Evolutionary conservation across 2,113 vertebrate genomes (phyloP).

Genomic region (Elephas maximus): DNA sequence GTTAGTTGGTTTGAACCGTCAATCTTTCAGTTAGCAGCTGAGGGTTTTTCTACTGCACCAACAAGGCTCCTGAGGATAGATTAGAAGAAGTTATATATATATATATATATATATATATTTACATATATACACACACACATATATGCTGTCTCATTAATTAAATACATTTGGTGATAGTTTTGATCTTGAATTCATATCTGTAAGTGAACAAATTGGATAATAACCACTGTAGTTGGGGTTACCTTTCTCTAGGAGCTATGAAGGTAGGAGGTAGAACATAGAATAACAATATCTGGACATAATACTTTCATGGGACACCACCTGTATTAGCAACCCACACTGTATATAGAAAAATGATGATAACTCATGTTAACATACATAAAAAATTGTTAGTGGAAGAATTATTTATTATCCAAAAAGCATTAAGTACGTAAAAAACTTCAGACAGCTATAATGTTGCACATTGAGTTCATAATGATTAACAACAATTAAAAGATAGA

Average conservation of each 20-base stretch:
- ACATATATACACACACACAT: no score
- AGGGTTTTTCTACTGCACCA: no score
- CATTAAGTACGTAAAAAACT: not conserved
- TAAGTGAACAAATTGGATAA: not conserved
- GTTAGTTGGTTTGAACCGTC: no score
- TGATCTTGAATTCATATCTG: not conserved
- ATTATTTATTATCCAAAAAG: not conserved
- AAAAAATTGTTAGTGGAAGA: not conserved
- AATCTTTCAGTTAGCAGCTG: no score
- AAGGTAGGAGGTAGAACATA: not conserved
- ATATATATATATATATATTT: no score
- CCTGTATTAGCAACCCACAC: not conserved
- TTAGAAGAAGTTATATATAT: no score
- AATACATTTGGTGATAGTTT: not conserved
- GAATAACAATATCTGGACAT: not conserved
- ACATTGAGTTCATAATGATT: not conserved
- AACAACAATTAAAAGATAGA: not conserved
- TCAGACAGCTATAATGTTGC: not conserved
- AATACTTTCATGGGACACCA: not conserved
- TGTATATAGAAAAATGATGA: not conserved
- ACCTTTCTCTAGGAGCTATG: not conserved
- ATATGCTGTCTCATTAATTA: not conserved
- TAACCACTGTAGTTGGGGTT: not conserved
- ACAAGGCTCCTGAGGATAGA: no score
- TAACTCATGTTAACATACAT: not conserved